A percentile compares a stretch with the other conserved stretches of the same genome.
These are phyloP conservation scores for Epinotia demarniana DNA, from an alignment of 2,888 invertebrate genomes.

Conservation along the genomic window DNA sequence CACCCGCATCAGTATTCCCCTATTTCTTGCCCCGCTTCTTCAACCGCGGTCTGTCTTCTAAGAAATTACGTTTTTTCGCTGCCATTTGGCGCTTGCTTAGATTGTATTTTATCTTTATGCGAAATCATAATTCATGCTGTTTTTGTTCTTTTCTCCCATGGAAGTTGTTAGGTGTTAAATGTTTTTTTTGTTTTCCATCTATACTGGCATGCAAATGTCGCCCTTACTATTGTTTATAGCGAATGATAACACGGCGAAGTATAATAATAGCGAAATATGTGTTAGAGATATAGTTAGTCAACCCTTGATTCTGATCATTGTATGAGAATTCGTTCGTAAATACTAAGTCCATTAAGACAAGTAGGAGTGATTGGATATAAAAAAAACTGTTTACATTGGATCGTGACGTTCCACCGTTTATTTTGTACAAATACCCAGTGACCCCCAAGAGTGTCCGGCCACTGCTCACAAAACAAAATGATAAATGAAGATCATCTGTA, in stretches of 20 bases:
- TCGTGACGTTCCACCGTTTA: conserved; percentile 67
- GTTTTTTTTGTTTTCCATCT: conserved; percentile 70
- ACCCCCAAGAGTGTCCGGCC: conserved; percentile 74
- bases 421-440: conserved; percentile 66
- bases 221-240: conserved; percentile 71
- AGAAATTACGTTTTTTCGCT: conserved; percentile 79
- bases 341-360: conserved; percentile 16
- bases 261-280: conserved; percentile 57
- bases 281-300: background rate
- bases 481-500: conserved; percentile 82
- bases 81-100: conserved; percentile 79
- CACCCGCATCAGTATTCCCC: conserved; percentile 52
- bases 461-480: conserved; percentile 82
- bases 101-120: conserved; percentile 83
- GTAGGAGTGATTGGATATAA: conserved; percentile 53
- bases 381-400: conserved; percentile 71
- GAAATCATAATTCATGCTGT: conserved; percentile 82
- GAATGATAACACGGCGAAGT: conserved; percentile 66
- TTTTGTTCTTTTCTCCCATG: conserved; percentile 69
- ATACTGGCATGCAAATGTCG: conserved; percentile 69
- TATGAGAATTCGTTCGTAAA: conserved; percentile 9
- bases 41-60: conserved; percentile 65
- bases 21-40: conserved; percentile 67
- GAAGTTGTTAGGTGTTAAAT: conserved; percentile 74
- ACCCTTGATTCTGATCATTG: background rate